Percentiles rank a stretch among this genome's conserved stretches.
These are phyloP conservation scores for Tromatobia lineatoria DNA, from an alignment of 2,888 invertebrate genomes.

Conservation along the genomic window DNA sequence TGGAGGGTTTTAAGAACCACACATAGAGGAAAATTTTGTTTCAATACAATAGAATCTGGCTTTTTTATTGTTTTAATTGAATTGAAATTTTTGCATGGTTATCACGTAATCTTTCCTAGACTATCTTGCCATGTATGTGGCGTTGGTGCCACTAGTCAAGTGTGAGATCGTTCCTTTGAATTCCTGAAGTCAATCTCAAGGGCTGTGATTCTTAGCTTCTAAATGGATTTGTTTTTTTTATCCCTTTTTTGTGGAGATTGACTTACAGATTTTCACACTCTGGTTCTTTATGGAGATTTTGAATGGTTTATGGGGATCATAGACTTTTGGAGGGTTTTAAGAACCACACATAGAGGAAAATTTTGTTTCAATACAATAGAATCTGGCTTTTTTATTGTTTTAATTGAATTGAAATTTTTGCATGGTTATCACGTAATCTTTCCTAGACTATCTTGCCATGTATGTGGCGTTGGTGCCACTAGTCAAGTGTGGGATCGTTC, in stretches of 20 bases:
- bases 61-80: not conserved
- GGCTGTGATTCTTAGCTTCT: slow-evolving; percentile 26
- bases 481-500: not conserved
- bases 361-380: too few relatives aligned
- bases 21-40: too few relatives aligned
- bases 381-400: not conserved
- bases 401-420: not conserved
- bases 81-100: not conserved
- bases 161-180: slow-evolving; percentile 24
- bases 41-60: not conserved
- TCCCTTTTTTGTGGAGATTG: slow-evolving; percentile 8
- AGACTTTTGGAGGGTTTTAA: not conserved
- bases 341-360: not conserved
- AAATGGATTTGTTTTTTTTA: slow-evolving; percentile 13
- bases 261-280: slow-evolving; percentile 20
- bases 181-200: slow-evolving; percentile 53
- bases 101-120: too few relatives aligned
- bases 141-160: not conserved
- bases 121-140: slow-evolving; percentile 35
- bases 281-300: not conserved
- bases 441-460: slow-evolving; percentile 45
- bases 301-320: not conserved
- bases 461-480: not conserved
- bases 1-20: too few relatives aligned
- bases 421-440: slow-evolving; percentile 28